These are phyloP conservation scores for Poeciliopsis prolifica DNA, from an alignment of 2,113 vertebrate genomes.

Conservation along the genomic window DNA sequence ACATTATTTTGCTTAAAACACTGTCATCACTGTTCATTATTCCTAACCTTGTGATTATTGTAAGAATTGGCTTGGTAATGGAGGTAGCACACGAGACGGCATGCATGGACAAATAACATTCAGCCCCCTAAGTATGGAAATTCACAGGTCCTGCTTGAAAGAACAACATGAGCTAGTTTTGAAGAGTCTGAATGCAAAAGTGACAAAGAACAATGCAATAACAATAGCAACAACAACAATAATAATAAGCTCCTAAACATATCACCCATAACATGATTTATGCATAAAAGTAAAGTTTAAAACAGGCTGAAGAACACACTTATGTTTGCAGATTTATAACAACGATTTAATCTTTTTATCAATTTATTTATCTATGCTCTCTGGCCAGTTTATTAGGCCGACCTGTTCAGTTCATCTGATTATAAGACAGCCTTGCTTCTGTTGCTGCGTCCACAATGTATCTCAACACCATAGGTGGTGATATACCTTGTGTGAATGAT, in stretches of 20 bases:
- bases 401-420: background rate
- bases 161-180: background rate
- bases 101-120: background rate
- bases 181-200: background rate
- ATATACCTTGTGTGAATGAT: too few species aligned
- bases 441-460: too few species aligned
- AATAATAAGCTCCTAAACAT: too few species aligned
- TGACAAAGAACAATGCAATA: too few species aligned
- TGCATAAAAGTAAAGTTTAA: too few species aligned
- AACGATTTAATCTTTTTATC: background rate
- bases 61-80: background rate
- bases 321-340: background rate
- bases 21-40: slow-evolving; percentile 1
- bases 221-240: too few species aligned
- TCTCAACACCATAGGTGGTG: too few species aligned
- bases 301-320: background rate
- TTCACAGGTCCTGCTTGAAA: background rate
- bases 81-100: slow-evolving; percentile 2
- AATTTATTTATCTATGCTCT: background rate
- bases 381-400: background rate
- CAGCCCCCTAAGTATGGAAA: background rate
- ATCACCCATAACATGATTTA: too few species aligned
- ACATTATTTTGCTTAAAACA: background rate
- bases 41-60: slow-evolving; percentile 8
- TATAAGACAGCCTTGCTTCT: too few species aligned